Percentiles rank a stretch among this genome's conserved stretches.
phyloP scores from a whole-genome alignment of 2,113 vertebrate species.

The Macquaria ambigua region DNA sequence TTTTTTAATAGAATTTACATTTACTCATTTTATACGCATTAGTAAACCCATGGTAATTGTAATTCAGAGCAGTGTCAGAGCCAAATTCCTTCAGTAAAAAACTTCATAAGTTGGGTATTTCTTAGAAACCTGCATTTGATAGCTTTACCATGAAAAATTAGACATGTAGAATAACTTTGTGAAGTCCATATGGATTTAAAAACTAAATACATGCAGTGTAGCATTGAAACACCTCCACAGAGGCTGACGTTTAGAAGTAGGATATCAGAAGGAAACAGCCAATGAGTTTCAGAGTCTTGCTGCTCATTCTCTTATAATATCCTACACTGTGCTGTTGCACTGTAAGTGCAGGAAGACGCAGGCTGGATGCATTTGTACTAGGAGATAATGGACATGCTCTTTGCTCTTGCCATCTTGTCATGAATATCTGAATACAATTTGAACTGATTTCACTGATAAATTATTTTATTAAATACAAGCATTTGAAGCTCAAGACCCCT shows the following conservation, averaged over 20 bases:
- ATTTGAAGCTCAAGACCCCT: neutral
- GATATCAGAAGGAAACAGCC: neutral
- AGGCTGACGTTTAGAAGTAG: neutral
- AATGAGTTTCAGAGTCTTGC: neutral
- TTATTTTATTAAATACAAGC: neutral
- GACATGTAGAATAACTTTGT: too few relatives aligned
- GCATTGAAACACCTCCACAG: neutral
- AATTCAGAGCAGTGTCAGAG: too few relatives aligned
- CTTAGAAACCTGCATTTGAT: neutral
- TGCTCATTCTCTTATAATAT: neutral
- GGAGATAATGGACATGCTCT: neutral
- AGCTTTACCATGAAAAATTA: neutral
- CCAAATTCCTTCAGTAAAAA: too few relatives aligned
- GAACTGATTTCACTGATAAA: neutral
- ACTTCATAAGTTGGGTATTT: too few relatives aligned
- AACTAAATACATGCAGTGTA: neutral
- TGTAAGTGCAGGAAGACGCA: neutral
- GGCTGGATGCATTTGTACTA: neutral
- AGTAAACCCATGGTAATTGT: neutral
- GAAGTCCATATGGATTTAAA: neutral
- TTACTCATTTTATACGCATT: neutral
- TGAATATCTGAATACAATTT: constrained; percentile 2
- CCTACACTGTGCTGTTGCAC: neutral
- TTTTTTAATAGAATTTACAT: neutral
- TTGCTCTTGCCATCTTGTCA: neutral